Percentiles rank a stretch among this genome's conserved stretches.
Conservation (phyloP, 2,888 invertebrate species). For the Andricus quercusramuli region DNA sequence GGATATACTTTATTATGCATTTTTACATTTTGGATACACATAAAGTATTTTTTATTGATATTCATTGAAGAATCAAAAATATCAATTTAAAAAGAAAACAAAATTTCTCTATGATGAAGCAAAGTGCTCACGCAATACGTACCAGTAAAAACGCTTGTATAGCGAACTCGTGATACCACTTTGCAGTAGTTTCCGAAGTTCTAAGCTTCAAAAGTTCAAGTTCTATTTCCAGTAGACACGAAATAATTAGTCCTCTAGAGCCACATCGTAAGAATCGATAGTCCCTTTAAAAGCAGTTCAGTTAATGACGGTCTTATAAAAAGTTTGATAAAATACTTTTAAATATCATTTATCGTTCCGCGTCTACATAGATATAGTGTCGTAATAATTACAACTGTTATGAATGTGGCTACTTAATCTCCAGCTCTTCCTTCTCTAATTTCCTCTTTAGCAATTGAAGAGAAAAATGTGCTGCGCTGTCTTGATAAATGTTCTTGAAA, state of each 20-base stretch:
- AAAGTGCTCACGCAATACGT: too few relatives aligned
- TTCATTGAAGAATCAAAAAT: too few relatives aligned
- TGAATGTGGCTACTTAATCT: background rate
- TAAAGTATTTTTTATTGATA: too few relatives aligned
- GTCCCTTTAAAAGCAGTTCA: background rate
- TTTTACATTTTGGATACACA: too few relatives aligned
- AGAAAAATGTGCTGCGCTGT: background rate
- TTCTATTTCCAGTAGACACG: background rate
- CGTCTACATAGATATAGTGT: background rate
- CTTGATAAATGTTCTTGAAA: background rate
- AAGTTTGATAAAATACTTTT: background rate
- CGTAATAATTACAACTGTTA: background rate
- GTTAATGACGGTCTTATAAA: background rate
- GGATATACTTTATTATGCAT: too few relatives aligned
- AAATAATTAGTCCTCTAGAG: background rate
- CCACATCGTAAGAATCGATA: background rate
- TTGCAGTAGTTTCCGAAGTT: background rate
- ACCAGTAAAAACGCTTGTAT: too few relatives aligned
- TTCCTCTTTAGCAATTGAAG: background rate
- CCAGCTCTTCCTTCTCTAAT: background rate
- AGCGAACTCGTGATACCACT: background rate
- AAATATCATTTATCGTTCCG: background rate
- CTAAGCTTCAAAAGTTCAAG: background rate
- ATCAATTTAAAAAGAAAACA: too few relatives aligned
- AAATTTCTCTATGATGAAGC: too few relatives aligned